Conservation (phyloP, 2,888 invertebrate genomes). For the Rotaria sp. region DNA sequence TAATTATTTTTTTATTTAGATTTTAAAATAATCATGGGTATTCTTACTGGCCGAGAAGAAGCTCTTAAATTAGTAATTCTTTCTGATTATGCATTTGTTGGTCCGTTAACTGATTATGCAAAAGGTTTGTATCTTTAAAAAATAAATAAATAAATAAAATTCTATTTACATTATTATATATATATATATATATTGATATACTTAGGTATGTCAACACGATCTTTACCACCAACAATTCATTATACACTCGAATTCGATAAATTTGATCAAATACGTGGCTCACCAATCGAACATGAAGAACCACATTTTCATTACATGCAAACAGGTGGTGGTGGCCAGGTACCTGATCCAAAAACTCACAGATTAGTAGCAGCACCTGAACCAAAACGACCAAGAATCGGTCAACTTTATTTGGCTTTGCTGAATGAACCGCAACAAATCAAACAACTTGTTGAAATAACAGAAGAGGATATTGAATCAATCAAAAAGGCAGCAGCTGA, state of each 20-base stretch:
- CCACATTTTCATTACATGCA: slow-evolving; percentile 23
- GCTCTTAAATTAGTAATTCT: background rate
- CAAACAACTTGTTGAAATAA: background rate
- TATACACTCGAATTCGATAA: slow-evolving; percentile 25
- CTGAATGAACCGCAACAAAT: background rate
- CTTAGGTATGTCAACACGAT: background rate
- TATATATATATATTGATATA: background rate
- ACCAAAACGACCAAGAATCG: background rate
- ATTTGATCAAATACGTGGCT: background rate
- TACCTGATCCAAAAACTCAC: background rate
- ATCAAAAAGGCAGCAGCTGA: background rate
- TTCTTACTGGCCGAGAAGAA: background rate
- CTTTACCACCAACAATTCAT: background rate
- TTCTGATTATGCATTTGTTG: background rate
- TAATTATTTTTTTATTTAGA: background rate
- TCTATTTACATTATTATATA: too few relatives aligned
- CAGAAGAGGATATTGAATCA: background rate
- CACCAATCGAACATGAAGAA: background rate
- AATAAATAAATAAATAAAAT: too few relatives aligned
- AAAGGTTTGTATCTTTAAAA: background rate
- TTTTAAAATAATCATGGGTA: background rate
- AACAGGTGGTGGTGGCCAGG: slow-evolving; percentile 10
- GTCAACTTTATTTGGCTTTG: slow-evolving; percentile 17
- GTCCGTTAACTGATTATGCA: background rate
- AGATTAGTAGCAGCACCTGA: background rate